phyloP scores from a whole-genome alignment of 2,797 vertebrate genomes.

The Gymnoscopelus microlampas region DNA sequence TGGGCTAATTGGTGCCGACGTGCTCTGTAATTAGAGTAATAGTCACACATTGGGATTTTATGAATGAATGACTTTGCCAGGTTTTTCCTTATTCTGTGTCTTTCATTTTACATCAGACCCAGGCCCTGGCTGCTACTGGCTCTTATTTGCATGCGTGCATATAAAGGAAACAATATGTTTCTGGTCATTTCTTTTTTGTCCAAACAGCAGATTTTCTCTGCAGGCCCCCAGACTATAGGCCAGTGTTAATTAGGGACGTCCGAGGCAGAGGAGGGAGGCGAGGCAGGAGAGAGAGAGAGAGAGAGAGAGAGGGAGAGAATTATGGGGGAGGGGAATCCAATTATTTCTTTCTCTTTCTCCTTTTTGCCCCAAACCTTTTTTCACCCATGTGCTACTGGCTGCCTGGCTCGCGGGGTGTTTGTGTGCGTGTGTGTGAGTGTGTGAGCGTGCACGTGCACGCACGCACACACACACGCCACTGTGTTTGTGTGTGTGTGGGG shows the following conservation, averaged over 20 bases:
- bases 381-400: constrained; percentile 65
- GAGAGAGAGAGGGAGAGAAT: constrained; percentile 47
- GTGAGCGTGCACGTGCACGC: too few species aligned
- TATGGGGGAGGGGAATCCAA: constrained; percentile 69
- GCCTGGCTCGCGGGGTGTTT: constrained; percentile 56
- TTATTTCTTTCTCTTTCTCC: constrained; percentile 74
- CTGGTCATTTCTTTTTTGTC: constrained; percentile 74
- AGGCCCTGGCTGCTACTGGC: constrained; percentile 76
- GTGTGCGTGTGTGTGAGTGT: constrained; percentile 15
- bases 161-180: constrained; percentile 80
- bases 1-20: constrained; percentile 86
- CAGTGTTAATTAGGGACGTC: constrained; percentile 82
- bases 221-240: constrained; percentile 75
- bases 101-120: constrained; percentile 48
- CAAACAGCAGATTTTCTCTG: constrained; percentile 85
- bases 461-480: too few species aligned
- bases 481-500: constrained; percentile 22
- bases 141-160: constrained; percentile 76
- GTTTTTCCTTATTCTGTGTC: constrained; percentile 76
- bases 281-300: constrained; percentile 17
- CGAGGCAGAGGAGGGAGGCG: constrained; percentile 50
- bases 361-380: constrained; percentile 76
- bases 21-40: constrained; percentile 90
- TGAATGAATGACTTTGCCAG: constrained; percentile 90
- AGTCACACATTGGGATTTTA: constrained; percentile 90